phyloP scores from a whole-genome alignment of 2,113 vertebrate genomes.

The Scomber colias region DNA sequence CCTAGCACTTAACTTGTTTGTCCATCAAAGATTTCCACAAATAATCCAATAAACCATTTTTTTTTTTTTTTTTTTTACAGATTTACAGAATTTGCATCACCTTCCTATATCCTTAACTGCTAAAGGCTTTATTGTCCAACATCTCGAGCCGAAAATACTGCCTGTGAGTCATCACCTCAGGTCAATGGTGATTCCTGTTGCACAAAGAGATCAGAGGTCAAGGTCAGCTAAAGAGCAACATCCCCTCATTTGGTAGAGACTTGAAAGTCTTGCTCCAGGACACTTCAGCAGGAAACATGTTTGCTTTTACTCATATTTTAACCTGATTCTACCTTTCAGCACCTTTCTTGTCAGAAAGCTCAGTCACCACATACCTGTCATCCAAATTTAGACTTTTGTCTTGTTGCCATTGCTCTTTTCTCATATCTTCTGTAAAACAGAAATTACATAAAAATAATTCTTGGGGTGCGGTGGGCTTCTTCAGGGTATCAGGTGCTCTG shows the following conservation, averaged over 20 bases:
- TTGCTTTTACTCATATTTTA: slow-evolving; percentile 12
- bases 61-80: no score
- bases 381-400: slow-evolving; percentile 17
- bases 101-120: background rate
- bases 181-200: background rate
- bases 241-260: background rate
- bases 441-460: slow-evolving; percentile 63
- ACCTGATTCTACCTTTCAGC: slow-evolving; percentile 8
- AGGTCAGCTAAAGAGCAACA: background rate
- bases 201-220: slow-evolving; percentile 17
- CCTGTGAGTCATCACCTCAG: background rate
- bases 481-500: slow-evolving; percentile 79
- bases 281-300: background rate
- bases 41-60: background rate
- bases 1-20: background rate
- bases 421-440: slow-evolving; percentile 9
- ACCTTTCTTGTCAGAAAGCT: background rate
- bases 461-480: slow-evolving; percentile 63
- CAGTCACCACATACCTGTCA: slow-evolving; percentile 6
- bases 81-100: background rate
- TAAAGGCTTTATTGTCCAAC: background rate
- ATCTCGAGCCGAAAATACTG: background rate
- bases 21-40: background rate
- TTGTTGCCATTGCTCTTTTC: background rate
- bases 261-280: slow-evolving; percentile 5